Conservation (phyloP, 2,113 vertebrate species). For the Poecile atricapillus region DNA sequence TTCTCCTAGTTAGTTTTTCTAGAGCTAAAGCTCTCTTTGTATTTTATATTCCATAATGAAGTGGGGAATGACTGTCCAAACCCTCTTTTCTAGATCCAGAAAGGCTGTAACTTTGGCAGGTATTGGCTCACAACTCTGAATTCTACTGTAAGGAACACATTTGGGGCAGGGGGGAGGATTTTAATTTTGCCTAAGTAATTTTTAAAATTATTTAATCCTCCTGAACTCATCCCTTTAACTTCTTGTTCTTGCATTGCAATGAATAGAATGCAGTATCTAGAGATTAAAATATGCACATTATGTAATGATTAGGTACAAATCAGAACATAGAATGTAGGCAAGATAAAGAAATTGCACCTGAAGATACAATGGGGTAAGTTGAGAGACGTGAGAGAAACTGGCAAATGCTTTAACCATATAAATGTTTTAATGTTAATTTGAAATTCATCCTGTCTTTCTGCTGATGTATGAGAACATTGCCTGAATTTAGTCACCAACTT, state of each 20-base stretch:
- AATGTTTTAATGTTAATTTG: neutral
- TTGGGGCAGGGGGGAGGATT: neutral
- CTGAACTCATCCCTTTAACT: neutral
- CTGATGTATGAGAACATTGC: neutral
- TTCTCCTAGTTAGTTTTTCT: neutral
- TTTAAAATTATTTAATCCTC: neutral
- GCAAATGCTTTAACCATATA: neutral
- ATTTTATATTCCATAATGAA: neutral
- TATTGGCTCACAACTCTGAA: neutral
- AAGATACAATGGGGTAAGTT: neutral
- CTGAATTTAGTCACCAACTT: slow-evolving; percentile 41
- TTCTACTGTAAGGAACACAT: neutral
- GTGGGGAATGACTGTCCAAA: neutral
- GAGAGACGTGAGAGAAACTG: neutral
- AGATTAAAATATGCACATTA: neutral
- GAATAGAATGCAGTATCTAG: neutral
- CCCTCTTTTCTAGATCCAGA: neutral
- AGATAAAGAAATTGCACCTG: neutral
- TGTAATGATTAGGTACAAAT: neutral
- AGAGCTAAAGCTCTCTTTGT: neutral
- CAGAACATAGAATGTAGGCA: neutral
- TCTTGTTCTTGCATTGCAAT: neutral
- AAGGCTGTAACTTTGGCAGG: neutral
- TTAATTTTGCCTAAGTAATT: neutral
- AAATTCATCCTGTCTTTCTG: slow-evolving; percentile 25